Percentiles rank a stretch among this genome's conserved stretches.
Evolutionary conservation across 2,888 invertebrate genomes (phyloP).

Genomic region (Andricus quercusramuli): DNA sequence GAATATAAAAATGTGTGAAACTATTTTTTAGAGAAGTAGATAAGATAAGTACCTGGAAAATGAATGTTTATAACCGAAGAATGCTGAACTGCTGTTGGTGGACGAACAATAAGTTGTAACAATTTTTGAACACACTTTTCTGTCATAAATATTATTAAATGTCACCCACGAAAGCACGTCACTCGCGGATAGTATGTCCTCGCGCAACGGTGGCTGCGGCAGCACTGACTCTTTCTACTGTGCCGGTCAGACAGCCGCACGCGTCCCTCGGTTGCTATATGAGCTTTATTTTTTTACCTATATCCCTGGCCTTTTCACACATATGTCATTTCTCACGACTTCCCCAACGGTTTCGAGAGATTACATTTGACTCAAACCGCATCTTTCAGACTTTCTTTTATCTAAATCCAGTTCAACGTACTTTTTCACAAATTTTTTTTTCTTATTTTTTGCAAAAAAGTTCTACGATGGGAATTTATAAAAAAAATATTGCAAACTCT

Average conservation of each 20-base stretch:
- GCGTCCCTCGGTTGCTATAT: conserved; percentile 13
- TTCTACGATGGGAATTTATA: background rate
- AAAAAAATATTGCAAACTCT: background rate
- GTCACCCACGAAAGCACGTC: conserved; percentile 24
- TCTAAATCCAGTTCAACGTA: background rate
- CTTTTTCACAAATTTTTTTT: background rate
- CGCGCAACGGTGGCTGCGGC: conserved; percentile 73
- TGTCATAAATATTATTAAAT: conserved; percentile 25
- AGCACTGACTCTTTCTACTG: conserved; percentile 72
- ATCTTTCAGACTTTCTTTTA: background rate
- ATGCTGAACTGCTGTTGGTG: background rate
- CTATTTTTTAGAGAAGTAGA: background rate
- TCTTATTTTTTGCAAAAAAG: background rate
- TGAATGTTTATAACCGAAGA: background rate
- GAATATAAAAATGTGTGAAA: background rate
- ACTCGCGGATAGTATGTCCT: conserved; percentile 61
- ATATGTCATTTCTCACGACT: conserved; percentile 28
- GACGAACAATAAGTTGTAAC: no score
- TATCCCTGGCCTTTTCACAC: background rate
- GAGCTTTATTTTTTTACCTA: conserved; percentile 19
- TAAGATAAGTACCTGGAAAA: conserved; percentile 7
- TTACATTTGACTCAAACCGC: background rate
- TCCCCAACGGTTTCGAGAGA: background rate
- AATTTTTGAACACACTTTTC: conserved; percentile 6
- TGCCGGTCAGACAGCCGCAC: conserved; percentile 49